These are phyloP conservation scores for Genyomyrus donnyi DNA, from an alignment of 2,113 vertebrate genomes.

Conservation along the genomic window DNA sequence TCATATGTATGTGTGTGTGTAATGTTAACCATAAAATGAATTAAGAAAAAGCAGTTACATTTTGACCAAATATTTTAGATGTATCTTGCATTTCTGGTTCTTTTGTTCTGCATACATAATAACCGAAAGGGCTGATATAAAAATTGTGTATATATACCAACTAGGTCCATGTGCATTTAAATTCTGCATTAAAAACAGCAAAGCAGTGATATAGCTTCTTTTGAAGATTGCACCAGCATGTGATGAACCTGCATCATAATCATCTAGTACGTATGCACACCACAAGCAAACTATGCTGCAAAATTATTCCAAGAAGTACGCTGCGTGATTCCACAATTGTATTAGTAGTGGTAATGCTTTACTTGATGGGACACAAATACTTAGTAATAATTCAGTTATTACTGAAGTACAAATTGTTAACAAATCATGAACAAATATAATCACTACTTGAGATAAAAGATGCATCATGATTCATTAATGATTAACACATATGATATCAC, in stretches of 20 bases:
- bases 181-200: background rate
- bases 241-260: background rate
- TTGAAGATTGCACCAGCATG: background rate
- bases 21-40: background rate
- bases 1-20: background rate
- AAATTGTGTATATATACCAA: background rate
- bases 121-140: background rate
- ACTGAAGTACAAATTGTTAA: too few species aligned
- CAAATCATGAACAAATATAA: background rate
- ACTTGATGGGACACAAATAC: background rate
- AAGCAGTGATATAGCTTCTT: background rate
- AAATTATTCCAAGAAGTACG: background rate
- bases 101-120: background rate
- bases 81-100: background rate
- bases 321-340: background rate
- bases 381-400: too few species aligned
- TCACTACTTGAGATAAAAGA: too few species aligned
- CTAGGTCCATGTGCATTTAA: background rate
- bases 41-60: background rate
- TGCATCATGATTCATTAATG: too few species aligned
- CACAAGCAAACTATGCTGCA: background rate
- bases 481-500: too few species aligned
- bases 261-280: background rate
- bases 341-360: background rate
- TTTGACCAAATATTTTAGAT: background rate